Conservation (phyloP, 2,797 vertebrate genomes). For the Muscicapa comitata region DNA sequence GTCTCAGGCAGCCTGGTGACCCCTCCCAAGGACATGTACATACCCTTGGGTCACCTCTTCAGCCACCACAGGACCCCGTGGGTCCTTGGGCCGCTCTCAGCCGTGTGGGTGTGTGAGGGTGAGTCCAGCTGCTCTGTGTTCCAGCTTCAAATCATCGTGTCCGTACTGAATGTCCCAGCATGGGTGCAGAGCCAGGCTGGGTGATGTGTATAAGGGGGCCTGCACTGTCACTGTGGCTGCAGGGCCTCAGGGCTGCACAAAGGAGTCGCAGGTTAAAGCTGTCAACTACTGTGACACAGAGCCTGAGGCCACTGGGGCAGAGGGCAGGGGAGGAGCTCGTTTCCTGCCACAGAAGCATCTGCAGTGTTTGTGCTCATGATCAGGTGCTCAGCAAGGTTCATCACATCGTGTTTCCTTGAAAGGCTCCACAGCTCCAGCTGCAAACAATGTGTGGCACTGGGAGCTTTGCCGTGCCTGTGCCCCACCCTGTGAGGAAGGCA, state of each 20-base stretch:
- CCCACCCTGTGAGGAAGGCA: not conserved
- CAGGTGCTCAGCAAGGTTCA: not conserved
- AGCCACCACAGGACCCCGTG: not conserved
- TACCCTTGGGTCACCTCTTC: not conserved
- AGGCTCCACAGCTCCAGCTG: not conserved
- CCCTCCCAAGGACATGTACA: conserved; percentile 1
- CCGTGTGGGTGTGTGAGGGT: not conserved
- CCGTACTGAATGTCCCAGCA: conserved; percentile 44
- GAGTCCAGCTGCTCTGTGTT: conserved; percentile 37
- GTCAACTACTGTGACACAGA: conserved; percentile 20
- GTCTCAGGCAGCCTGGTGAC: not conserved
- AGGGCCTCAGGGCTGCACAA: not conserved
- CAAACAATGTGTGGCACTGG: not conserved
- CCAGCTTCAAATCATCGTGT: conserved; percentile 46
- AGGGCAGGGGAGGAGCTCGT: not conserved
- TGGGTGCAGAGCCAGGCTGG: not conserved
- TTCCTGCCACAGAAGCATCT: not conserved
- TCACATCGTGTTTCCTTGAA: not conserved
- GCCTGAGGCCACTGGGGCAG: not conserved
- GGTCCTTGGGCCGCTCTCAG: conserved; percentile 7
- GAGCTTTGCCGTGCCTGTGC: not conserved
- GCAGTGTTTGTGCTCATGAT: not conserved
- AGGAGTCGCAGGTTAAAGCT: conserved; percentile 6
- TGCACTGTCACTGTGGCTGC: not conserved
- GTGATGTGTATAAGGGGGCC: not conserved